A percentile compares a stretch with the other conserved stretches of the same genome.
These are phyloP conservation scores for Glareola pratincola DNA, from an alignment of 2,113 vertebrate genomes.

Conservation along the genomic window DNA sequence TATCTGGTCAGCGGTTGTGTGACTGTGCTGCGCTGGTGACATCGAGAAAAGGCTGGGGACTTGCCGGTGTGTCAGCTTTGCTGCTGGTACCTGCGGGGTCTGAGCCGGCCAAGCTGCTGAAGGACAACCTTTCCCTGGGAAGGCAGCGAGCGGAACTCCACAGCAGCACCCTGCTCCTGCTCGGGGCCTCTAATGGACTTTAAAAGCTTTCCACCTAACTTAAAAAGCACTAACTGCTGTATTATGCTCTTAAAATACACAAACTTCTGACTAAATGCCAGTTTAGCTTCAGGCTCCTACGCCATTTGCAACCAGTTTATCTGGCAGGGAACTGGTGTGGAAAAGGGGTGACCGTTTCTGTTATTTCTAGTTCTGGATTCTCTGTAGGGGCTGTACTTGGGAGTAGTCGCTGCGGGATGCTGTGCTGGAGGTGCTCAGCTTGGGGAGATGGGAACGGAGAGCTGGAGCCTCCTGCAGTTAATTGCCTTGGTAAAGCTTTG, in stretches of 20 bases:
- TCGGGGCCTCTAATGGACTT: neutral
- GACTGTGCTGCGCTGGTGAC: neutral
- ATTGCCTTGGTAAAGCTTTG: neutral
- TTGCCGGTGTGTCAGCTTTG: neutral
- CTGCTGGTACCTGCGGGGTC: neutral
- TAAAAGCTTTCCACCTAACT: neutral
- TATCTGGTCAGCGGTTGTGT: neutral
- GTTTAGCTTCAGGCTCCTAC: neutral
- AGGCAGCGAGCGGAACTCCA: neutral
- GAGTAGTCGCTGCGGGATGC: fast-evolving
- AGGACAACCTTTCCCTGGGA: neutral
- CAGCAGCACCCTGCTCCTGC: neutral
- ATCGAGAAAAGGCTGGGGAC: fast-evolving
- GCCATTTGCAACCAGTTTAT: neutral
- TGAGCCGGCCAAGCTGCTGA: neutral
- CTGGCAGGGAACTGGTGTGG: neutral
- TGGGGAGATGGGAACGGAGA: neutral
- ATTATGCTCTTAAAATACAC: neutral
- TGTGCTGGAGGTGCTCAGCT: neutral
- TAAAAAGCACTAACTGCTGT: neutral
- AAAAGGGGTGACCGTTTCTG: neutral
- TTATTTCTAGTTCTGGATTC: neutral
- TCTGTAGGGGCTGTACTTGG: neutral
- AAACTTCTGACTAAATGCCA: neutral
- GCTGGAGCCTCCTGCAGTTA: neutral